Conservation (phyloP, 2,888 invertebrate genomes). For the Nomada fucata region DNA sequence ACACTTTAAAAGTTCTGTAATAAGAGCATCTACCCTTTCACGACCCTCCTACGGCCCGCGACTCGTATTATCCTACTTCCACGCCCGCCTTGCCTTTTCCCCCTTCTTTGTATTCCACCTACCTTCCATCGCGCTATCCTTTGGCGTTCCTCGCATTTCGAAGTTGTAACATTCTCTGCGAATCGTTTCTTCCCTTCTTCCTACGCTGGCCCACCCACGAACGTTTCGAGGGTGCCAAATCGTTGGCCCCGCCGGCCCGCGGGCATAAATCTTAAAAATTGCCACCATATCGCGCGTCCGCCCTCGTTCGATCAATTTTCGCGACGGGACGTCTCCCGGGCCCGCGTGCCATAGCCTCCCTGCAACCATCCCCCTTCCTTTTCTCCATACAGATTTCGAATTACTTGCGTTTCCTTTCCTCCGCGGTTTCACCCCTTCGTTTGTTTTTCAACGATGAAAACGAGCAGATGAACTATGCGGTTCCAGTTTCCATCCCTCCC, state of each 20-base stretch:
- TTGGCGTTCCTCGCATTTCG: slow-evolving; percentile 22
- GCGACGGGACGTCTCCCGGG: neutral
- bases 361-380: no score
- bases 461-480: no score
- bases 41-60: slow-evolving; percentile 28
- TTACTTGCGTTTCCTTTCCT: neutral
- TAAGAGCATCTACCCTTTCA: slow-evolving; percentile 61
- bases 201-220: slow-evolving; percentile 5
- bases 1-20: slow-evolving; percentile 76
- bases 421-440: neutral
- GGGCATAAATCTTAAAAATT: slow-evolving; percentile 46
- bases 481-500: no score
- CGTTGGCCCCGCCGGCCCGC: slow-evolving; percentile 26
- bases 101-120: slow-evolving; percentile 7
- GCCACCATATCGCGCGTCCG: slow-evolving; percentile 16
- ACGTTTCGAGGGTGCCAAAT: slow-evolving; percentile 48
- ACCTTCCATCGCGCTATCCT: slow-evolving; percentile 25
- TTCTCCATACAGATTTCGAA: neutral
- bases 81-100: neutral
- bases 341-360: neutral
- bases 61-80: slow-evolving; percentile 16
- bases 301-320: neutral
- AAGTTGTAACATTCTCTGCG: slow-evolving; percentile 8
- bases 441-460: no score
- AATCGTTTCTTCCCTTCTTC: slow-evolving; percentile 12